Conservation (phyloP, 2,888 invertebrate genomes). For the Andrena trimmerana region DNA sequence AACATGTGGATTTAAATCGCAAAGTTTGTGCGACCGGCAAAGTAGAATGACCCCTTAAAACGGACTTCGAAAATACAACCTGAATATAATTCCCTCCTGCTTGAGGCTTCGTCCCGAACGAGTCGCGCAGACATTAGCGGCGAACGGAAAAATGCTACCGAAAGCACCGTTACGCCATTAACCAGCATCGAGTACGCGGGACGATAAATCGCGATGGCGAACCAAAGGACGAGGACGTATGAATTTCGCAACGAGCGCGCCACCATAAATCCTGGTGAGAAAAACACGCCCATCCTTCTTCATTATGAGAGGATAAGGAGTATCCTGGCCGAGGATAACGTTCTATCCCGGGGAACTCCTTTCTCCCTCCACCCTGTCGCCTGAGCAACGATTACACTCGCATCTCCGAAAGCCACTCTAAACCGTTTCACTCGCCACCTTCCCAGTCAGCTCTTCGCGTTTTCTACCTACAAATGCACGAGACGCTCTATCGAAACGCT, state of each 20-base stretch:
- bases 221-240: constrained; percentile 47
- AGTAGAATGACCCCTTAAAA: too few relatives aligned
- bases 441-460: constrained; percentile 32
- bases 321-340: constrained; percentile 46
- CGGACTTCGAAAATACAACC: too few relatives aligned
- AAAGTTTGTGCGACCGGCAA: too few relatives aligned
- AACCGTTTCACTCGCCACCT: constrained; percentile 26
- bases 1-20: too few relatives aligned
- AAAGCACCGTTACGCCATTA: constrained; percentile 38
- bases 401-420: constrained; percentile 37
- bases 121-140: background rate
- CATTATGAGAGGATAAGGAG: constrained; percentile 61
- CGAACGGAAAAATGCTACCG: background rate
- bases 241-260: constrained; percentile 53
- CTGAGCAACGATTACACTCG: constrained; percentile 30
- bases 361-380: background rate
- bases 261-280: constrained; percentile 60
- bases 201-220: constrained; percentile 32
- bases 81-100: too few relatives aligned
- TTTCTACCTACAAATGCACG: constrained; percentile 9
- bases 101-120: background rate
- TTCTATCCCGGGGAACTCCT: constrained; percentile 24
- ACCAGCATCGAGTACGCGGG: constrained; percentile 6
- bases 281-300: constrained; percentile 64
- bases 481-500: constrained; percentile 57